phyloP scores from a whole-genome alignment of 2,797 vertebrate genomes.

The Chloroceryle amazona region DNA sequence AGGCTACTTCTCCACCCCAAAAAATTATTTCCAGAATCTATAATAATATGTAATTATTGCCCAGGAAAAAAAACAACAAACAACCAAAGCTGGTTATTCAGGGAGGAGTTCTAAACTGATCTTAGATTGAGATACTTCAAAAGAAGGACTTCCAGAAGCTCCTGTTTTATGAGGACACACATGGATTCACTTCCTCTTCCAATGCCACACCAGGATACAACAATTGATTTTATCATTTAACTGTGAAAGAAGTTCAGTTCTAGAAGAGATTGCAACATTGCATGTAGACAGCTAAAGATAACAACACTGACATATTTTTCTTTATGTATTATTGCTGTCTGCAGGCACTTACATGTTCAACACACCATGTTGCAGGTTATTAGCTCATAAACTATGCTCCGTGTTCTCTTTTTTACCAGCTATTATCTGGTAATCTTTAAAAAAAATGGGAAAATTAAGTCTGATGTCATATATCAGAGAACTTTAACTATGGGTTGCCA shows the following conservation, averaged over 20 bases:
- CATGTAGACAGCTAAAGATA: constrained; percentile 41
- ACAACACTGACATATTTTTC: constrained; percentile 19
- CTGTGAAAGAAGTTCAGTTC: background rate
- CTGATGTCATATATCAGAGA: constrained; percentile 10
- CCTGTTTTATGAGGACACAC: constrained; percentile 4
- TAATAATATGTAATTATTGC: background rate
- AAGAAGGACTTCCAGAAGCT: constrained; percentile 47
- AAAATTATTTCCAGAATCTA: constrained; percentile 15
- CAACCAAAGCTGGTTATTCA: background rate
- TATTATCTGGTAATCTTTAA: background rate
- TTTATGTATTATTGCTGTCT: background rate
- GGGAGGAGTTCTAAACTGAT: background rate
- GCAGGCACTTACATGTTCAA: constrained; percentile 29
- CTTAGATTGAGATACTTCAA: background rate
- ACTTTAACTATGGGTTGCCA: background rate
- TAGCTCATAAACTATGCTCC: constrained; percentile 25
- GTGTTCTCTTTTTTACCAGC: background rate
- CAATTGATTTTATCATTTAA: constrained; percentile 36
- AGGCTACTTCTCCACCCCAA: background rate
- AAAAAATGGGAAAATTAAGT: background rate
- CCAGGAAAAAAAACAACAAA: fast-evolving
- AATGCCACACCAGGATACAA: background rate
- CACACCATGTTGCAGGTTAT: background rate
- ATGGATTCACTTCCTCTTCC: constrained; percentile 15
- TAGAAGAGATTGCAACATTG: background rate